phyloP scores from a whole-genome alignment of 2,113 vertebrate species.

The Pogona vitticeps region DNA sequence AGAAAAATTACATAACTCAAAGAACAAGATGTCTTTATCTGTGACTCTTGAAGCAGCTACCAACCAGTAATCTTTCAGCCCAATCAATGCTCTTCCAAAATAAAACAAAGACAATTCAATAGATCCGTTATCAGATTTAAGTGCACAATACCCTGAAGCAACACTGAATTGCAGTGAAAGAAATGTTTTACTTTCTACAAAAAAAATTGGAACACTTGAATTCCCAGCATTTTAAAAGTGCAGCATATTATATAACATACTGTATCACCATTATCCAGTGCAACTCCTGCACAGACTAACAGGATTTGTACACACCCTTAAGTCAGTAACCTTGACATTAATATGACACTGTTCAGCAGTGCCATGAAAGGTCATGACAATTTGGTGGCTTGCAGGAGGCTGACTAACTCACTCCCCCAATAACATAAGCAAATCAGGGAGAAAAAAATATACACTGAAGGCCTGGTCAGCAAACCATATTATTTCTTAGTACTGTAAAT shows the following conservation, averaged over 20 bases:
- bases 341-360: neutral
- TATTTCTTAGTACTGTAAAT: conserved; percentile 22
- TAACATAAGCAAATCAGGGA: conserved; percentile 50
- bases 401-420: conserved; percentile 23
- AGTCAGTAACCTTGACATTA: conserved; percentile 13
- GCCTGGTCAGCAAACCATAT: conserved; percentile 21
- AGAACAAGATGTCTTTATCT: conserved; percentile 16
- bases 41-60: conserved; percentile 6
- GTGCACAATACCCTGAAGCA: conserved; percentile 20
- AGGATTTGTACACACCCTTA: neutral
- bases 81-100: conserved; percentile 29
- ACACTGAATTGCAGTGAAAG: conserved; percentile 13
- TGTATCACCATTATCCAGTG: neutral
- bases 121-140: conserved; percentile 4
- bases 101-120: neutral
- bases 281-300: neutral
- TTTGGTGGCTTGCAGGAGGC: conserved; percentile 22
- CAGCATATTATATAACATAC: neutral
- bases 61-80: conserved; percentile 20
- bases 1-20: conserved; percentile 37
- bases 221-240: neutral
- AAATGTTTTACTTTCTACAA: neutral
- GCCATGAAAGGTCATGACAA: neutral
- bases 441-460: conserved; percentile 30
- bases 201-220: neutral